Conservation (phyloP, 2,797 vertebrate genomes). For the Antennarius maculatus region DNA sequence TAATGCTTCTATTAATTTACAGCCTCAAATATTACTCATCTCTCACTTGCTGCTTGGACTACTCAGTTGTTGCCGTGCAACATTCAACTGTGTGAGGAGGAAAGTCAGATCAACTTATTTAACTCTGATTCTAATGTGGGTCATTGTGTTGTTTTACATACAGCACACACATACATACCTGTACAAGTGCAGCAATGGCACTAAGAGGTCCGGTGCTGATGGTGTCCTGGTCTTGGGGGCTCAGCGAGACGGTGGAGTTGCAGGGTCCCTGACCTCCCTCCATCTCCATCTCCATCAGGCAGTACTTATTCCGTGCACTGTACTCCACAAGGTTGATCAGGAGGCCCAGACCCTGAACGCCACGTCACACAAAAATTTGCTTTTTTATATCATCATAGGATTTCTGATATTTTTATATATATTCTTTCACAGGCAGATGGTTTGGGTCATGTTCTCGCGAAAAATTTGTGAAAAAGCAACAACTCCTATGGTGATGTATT, state of each 20-base stretch:
- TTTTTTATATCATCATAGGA: neutral
- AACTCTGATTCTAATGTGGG: neutral
- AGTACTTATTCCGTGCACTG: slow-evolving; percentile 94
- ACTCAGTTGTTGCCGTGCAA: neutral
- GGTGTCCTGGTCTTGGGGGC: slow-evolving; percentile 68
- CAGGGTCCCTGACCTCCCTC: slow-evolving; percentile 84
- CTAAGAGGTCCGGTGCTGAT: slow-evolving; percentile 77
- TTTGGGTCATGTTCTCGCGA: too few relatives aligned
- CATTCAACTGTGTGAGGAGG: neutral
- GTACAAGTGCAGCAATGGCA: slow-evolving; percentile 94
- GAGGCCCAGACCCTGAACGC: slow-evolving; percentile 89
- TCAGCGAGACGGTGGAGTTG: slow-evolving; percentile 84
- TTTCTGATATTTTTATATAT: too few relatives aligned
- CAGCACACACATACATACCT: slow-evolving; percentile 75
- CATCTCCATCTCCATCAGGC: slow-evolving; percentile 94
- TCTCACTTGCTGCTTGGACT: slow-evolving; percentile 1
- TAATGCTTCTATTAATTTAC: neutral
- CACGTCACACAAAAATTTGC: neutral
- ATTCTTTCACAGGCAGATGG: too few relatives aligned
- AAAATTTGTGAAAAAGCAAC: too few relatives aligned
- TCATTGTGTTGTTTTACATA: too few relatives aligned
- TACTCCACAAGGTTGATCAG: slow-evolving; percentile 98
- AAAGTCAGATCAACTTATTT: neutral
- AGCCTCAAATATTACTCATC: neutral
- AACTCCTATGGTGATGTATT: too few relatives aligned